Evolutionary conservation across 2,888 invertebrate species (phyloP), one percentile per base, ranked within the genome.

Genomic region (Sinotaia quadrata): DNA sequence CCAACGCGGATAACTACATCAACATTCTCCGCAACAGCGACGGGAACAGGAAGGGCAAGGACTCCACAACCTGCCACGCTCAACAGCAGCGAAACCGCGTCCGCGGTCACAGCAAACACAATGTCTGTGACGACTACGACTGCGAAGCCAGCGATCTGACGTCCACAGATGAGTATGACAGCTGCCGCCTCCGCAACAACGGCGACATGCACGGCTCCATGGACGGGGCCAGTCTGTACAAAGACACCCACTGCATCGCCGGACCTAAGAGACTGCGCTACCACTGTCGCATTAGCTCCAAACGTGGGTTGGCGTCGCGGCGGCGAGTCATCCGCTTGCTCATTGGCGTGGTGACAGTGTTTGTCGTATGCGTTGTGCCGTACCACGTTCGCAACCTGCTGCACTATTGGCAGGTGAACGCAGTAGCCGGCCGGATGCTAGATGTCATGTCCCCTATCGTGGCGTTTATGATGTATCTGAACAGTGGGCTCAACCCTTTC

Each of bases 401-500:
- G 93, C 93, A 94, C 85, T 93, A 94, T 88, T 95, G 94, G 94
- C 59, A 76, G 85, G 93, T 93, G 83, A 65, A 73, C 44, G 52
- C 62, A 7, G 41, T 71, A 10, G 69, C 75, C 5, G 71, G 71
- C 21, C 56, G 92, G 93, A 63, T 72, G 24, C 68, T 74, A 5
- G 73, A 78, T 31, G 52, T 81, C 24, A 90, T 95, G 72, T 95
- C 95, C 12, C 95, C 96, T 1, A 91, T 95, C 72, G 95, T 95
- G 31, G 95, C 94, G 88, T 91, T 96, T 72, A 91, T 95, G 78
- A 92, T 95, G 52, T 97, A 95, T 87, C 92, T 94, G 88, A 96
- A 96, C 90, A 95, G 95, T 24, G 96, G 93, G 58, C 92, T 96
- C 74, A 96, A 97, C 89, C 96, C 96, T 0, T 89, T 96, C 62